phyloP scores from a whole-genome alignment of 2,113 vertebrate genomes.

The Pelobates fuscus region DNA sequence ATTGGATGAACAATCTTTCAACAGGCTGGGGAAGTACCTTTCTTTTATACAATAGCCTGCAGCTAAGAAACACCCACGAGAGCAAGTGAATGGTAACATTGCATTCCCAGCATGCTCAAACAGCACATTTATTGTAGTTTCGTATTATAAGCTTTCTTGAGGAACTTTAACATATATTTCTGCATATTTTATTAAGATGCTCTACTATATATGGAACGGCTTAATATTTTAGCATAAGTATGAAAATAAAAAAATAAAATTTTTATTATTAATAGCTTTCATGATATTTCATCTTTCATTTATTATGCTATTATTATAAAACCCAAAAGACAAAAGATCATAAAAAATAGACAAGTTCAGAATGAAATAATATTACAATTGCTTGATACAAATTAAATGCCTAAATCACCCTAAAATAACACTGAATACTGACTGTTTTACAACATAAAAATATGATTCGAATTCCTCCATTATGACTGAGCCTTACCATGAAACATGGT shows the following conservation, averaged over 20 bases:
- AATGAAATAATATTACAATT: not conserved
- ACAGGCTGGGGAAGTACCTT: no score
- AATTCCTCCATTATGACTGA: not conserved
- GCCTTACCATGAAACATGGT: not conserved
- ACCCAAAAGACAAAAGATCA: not conserved
- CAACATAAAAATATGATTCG: not conserved
- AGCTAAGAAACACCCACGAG: not conserved
- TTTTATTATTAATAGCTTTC: not conserved
- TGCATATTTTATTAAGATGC: no score
- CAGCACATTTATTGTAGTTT: not conserved
- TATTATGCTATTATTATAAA: not conserved
- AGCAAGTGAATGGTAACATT: not conserved
- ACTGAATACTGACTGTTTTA: not conserved
- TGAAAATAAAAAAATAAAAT: not conserved
- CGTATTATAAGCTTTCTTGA: not conserved
- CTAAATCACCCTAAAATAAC: slow-evolving; percentile 1
- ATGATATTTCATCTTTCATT: not conserved
- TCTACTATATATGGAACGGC: no score
- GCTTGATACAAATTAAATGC: not conserved
- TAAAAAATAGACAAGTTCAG: not conserved
- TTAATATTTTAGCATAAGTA: not conserved
- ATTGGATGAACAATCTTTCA: no score
- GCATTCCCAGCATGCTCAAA: not conserved
- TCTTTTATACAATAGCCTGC: no score
- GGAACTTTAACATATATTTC: no score